A percentile compares a stretch with the other conserved stretches of the same genome.
Conservation (phyloP, 2,888 invertebrate genomes). For the Drepanosiphum platanoidis region DNA sequence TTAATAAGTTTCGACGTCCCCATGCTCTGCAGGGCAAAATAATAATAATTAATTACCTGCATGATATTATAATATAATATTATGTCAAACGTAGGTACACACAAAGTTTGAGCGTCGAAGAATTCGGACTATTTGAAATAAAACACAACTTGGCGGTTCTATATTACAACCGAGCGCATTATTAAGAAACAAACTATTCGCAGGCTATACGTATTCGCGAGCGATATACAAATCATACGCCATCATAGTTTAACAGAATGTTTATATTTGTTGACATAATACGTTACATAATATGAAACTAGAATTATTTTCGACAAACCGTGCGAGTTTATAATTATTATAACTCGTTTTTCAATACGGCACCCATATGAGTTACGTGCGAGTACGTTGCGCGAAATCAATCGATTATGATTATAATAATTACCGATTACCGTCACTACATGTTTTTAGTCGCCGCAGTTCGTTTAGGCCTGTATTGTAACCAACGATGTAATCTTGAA, state of each 20-base stretch:
- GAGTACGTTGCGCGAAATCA: too few species aligned
- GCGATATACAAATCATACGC: neutral
- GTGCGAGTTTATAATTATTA: too few species aligned
- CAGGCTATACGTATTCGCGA: neutral
- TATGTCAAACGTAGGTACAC: neutral
- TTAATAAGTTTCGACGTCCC: neutral
- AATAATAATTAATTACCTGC: neutral
- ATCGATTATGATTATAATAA: too few species aligned
- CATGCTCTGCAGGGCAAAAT: neutral
- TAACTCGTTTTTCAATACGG: neutral
- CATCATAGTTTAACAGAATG: too few species aligned
- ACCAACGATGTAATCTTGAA: too few species aligned
- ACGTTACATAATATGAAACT: neutral
- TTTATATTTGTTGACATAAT: neutral
- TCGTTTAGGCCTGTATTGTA: too few species aligned
- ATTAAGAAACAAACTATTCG: neutral
- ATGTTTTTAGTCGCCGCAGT: too few species aligned
- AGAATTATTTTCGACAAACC: neutral
- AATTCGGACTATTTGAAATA: neutral
- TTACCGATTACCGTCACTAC: too few species aligned
- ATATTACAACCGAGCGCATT: neutral
- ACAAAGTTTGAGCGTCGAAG: neutral
- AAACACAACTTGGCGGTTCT: neutral
- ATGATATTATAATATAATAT: neutral
- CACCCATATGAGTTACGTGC: too few species aligned